Evolutionary conservation across 2,888 invertebrate species (phyloP).

Genomic region (Pterostichus madidus): DNA sequence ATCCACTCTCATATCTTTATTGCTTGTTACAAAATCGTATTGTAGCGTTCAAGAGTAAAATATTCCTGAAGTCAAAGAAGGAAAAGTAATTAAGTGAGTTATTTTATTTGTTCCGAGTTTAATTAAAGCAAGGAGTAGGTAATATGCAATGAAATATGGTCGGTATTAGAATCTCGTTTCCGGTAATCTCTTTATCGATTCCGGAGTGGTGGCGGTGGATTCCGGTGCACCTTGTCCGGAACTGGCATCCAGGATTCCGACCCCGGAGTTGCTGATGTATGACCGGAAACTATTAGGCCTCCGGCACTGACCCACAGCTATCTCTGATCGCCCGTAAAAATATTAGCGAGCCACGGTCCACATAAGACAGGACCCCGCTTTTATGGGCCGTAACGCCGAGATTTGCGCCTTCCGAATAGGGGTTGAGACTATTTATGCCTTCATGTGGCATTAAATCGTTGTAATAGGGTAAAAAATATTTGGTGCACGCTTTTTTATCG

Average conservation of each 20-base stretch:
- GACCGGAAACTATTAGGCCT: conserved; percentile 75
- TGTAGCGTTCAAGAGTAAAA: no score
- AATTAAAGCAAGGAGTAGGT: conserved; percentile 15
- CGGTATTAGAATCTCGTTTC: conserved; percentile 60
- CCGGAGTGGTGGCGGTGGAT: conserved; percentile 62
- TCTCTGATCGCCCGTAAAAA: conserved; percentile 78
- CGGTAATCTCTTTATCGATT: conserved; percentile 62
- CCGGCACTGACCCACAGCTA: conserved; percentile 75
- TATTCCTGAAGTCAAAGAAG: no score
- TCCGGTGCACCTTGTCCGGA: conserved; percentile 71
- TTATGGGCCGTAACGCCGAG: conserved; percentile 60
- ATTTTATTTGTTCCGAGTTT: not conserved
- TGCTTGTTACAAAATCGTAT: no score
- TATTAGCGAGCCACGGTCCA: conserved; percentile 76
- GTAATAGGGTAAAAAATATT: conserved; percentile 53
- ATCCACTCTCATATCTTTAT: no score
- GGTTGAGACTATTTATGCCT: conserved; percentile 37
- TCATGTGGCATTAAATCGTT: conserved; percentile 40
- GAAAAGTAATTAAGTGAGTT: no score
- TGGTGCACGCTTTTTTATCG: conserved; percentile 35
- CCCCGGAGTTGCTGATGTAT: conserved; percentile 29
- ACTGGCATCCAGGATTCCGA: conserved; percentile 66
- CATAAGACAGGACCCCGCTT: conserved; percentile 36
- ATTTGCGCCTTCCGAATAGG: conserved; percentile 46
- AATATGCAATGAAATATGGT: conserved; percentile 49